Percentiles rank a stretch among this genome's conserved stretches.
Evolutionary conservation across 23 tunicate genomes (phyloP).

Genomic region (Trididemnum miniatum): DNA sequence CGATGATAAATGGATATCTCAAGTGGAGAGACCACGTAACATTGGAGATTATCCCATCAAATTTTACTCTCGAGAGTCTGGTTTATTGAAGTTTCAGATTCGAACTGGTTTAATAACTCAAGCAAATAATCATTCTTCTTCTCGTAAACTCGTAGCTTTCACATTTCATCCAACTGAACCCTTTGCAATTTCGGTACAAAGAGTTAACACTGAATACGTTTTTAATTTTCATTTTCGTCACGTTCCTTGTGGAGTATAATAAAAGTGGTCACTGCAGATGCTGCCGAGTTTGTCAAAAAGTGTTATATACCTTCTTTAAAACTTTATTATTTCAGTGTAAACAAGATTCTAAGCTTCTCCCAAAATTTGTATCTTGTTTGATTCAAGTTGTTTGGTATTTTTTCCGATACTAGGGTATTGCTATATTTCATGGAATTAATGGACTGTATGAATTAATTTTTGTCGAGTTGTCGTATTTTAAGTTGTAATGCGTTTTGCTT

Average conservation of each 20-base stretch:
- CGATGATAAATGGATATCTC: constrained; percentile 91
- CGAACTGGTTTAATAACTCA: constrained; percentile 37
- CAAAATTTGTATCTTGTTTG: no score
- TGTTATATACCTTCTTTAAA: no score
- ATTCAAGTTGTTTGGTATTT: no score
- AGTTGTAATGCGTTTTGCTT: no score
- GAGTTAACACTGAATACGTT: constrained; percentile 67
- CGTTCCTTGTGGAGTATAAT: constrained; percentile 1
- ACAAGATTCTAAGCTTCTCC: no score
- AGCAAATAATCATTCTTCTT: constrained; percentile 16
- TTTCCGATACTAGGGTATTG: no score
- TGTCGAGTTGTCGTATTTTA: no score
- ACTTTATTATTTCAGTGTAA: no score
- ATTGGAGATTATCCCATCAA: constrained; percentile 84
- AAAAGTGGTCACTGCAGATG: no score
- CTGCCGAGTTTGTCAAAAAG: no score
- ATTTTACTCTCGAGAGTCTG: constrained; percentile 85
- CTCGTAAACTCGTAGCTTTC: constrained; percentile 71
- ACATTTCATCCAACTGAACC: constrained; percentile 90
- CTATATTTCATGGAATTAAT: no score
- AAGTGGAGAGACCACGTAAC: constrained; percentile 64
- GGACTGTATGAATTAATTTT: no score
- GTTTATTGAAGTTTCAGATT: constrained; percentile 73
- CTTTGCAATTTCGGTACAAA: constrained; percentile 82
- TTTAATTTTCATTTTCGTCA: constrained; percentile 90